phyloP scores from a whole-genome alignment of 2,113 vertebrate genomes.

The Sebastes schlegelii region DNA sequence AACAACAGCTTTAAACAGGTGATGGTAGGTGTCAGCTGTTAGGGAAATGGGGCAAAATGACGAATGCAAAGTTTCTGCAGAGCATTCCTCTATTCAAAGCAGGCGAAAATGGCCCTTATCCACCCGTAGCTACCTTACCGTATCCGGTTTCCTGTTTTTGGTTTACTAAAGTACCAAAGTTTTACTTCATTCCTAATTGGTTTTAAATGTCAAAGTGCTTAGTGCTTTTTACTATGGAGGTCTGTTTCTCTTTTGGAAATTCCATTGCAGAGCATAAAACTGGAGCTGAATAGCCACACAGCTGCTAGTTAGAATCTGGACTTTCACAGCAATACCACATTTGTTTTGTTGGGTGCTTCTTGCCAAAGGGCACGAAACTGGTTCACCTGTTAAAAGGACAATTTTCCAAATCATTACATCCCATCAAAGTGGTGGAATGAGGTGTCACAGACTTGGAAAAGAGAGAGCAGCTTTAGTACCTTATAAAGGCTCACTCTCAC shows the following conservation, averaged over 20 bases:
- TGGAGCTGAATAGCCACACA: background rate
- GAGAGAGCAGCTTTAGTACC: background rate
- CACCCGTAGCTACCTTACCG: background rate
- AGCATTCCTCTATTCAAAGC: background rate
- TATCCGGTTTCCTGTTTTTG: background rate
- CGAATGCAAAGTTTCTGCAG: background rate
- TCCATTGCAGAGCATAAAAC: background rate
- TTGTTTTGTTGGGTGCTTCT: slow-evolving; percentile 10
- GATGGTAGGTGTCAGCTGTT: background rate
- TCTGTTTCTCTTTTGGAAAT: slow-evolving; percentile 44
- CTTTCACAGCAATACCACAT: background rate
- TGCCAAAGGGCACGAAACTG: background rate
- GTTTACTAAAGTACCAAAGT: slow-evolving; percentile 18
- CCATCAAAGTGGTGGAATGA: background rate
- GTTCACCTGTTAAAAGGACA: background rate
- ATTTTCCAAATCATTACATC: background rate
- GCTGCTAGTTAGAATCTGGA: slow-evolving; percentile 4
- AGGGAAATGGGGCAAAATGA: background rate
- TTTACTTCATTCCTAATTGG: slow-evolving; percentile 35
- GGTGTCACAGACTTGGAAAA: slow-evolving; percentile 1
- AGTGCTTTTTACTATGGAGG: slow-evolving; percentile 16
- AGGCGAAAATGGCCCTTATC: background rate
- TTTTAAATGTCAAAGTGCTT: slow-evolving; percentile 18
- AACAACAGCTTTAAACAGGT: too few species aligned
- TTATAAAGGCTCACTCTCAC: background rate